Percentiles rank a stretch among this genome's conserved stretches.
phyloP scores from a whole-genome alignment of 2,888 invertebrate species.

The Lissonota sp. region DNA sequence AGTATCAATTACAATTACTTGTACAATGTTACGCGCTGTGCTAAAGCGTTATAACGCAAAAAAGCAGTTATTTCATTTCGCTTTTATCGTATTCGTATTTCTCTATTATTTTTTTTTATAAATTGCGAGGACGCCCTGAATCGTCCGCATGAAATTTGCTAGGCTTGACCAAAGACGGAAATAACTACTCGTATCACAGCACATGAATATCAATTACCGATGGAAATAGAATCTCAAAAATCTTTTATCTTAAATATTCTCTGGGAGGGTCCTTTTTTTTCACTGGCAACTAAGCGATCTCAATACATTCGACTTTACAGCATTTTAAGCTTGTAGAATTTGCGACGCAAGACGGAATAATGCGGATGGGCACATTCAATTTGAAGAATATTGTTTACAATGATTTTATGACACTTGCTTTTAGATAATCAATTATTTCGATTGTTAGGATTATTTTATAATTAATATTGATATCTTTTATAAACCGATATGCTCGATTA shows the following conservation, averaged over 20 bases:
- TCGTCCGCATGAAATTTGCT: conserved; percentile 1
- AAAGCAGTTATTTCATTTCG: conserved; percentile 11
- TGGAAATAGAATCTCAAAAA: conserved; percentile 44
- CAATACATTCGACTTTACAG: conserved; percentile 10
- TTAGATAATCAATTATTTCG: conserved; percentile 1
- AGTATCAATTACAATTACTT: conserved; percentile 36
- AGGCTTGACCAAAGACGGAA: conserved; percentile 7
- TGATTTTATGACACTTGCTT: background rate
- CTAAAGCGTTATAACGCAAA: background rate
- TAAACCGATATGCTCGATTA: conserved; percentile 16
- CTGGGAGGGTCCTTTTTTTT: conserved; percentile 26
- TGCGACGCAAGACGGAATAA: conserved; percentile 71
- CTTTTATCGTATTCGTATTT: conserved; percentile 5
- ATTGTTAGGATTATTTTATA: background rate
- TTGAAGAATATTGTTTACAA: conserved; percentile 23
- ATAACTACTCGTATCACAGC: conserved; percentile 66
- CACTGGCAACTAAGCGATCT: background rate
- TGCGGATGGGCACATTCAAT: conserved; percentile 69
- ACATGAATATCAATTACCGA: conserved; percentile 60
- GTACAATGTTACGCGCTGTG: conserved; percentile 30
- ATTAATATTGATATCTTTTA: conserved; percentile 40
- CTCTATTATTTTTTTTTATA: conserved; percentile 4
- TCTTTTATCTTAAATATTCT: conserved; percentile 12
- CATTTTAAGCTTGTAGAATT: conserved; percentile 26
- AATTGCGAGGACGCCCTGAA: no score